phyloP scores from a whole-genome alignment of 2,888 invertebrate genomes.

The Diadegma fenestrale region DNA sequence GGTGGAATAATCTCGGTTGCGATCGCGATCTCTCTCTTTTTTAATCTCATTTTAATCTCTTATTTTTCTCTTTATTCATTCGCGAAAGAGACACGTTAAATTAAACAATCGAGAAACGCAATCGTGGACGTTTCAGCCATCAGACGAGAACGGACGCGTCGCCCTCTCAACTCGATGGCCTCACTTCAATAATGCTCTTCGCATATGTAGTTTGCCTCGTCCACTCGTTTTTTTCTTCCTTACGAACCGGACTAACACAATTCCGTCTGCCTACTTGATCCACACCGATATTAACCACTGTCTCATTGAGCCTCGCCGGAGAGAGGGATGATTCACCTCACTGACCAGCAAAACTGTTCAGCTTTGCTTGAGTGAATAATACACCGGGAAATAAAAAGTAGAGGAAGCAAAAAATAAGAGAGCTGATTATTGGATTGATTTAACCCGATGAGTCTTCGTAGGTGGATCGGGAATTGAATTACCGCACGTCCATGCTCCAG shows the following conservation, averaged over 20 bases:
- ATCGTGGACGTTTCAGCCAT: conserved; percentile 69
- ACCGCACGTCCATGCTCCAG: background rate
- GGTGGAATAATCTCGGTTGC: conserved; percentile 60
- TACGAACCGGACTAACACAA: background rate
- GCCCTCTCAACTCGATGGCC: conserved; percentile 15
- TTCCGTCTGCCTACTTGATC: background rate
- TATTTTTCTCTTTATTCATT: conserved; percentile 36
- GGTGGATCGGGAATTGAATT: conserved; percentile 19
- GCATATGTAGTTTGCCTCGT: conserved; percentile 7
- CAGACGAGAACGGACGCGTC: conserved; percentile 51
- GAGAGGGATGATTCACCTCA: conserved; percentile 11
- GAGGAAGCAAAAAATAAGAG: background rate
- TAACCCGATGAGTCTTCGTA: conserved; percentile 30
- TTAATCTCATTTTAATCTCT: conserved; percentile 7
- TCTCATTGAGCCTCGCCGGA: conserved; percentile 18
- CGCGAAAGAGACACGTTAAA: conserved; percentile 70
- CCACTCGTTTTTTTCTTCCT: background rate
- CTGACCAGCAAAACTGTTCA: conserved; percentile 25
- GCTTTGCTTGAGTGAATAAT: conserved; percentile 23
- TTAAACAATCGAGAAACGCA: conserved; percentile 72
- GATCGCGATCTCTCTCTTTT: conserved; percentile 35
- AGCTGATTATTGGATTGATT: conserved; percentile 35
- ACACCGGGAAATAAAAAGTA: background rate
- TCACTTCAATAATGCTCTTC: background rate
- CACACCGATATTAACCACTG: conserved; percentile 4